Percentiles rank a stretch among this genome's conserved stretches.
phyloP scores from a whole-genome alignment of 2,797 vertebrate genomes.

The Euphonia xanthogaster region DNA sequence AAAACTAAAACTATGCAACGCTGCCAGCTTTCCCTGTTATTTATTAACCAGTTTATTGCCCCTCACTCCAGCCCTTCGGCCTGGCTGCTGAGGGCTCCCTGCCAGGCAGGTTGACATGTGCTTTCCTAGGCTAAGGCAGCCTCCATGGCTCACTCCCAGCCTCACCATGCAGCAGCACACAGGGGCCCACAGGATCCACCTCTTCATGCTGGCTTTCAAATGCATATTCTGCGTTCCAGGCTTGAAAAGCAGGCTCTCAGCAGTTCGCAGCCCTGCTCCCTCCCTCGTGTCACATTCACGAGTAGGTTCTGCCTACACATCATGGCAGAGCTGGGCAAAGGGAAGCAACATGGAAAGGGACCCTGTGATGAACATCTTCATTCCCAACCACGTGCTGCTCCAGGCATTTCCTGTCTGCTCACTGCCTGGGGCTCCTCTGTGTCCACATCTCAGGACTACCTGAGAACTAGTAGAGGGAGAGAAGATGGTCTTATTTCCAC shows the following conservation, averaged over 20 bases:
- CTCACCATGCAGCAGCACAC: not conserved
- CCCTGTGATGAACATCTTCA: not conserved
- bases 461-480: not conserved
- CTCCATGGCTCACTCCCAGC: accelerated
- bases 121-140: not conserved
- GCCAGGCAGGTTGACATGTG: not conserved
- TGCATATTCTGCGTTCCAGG: not conserved
- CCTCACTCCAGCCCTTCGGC: conserved; percentile 33
- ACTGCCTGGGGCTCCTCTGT: not conserved
- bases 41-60: conserved; percentile 53
- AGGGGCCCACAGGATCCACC: not conserved
- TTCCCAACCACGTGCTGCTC: accelerated
- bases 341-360: not conserved
- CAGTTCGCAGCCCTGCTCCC: not conserved
- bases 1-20: not conserved
- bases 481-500: not conserved
- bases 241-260: not conserved
- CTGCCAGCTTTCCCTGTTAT: not conserved
- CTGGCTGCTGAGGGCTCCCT: not conserved
- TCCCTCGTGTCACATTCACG: accelerated
- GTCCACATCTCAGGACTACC: not conserved
- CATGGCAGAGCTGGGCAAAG: not conserved
- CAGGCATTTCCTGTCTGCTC: not conserved
- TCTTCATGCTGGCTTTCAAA: not conserved
- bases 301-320: not conserved